Evolutionary conservation across 2,113 vertebrate species (phyloP).

Genomic region (Nannobrachium achirus): DNA sequence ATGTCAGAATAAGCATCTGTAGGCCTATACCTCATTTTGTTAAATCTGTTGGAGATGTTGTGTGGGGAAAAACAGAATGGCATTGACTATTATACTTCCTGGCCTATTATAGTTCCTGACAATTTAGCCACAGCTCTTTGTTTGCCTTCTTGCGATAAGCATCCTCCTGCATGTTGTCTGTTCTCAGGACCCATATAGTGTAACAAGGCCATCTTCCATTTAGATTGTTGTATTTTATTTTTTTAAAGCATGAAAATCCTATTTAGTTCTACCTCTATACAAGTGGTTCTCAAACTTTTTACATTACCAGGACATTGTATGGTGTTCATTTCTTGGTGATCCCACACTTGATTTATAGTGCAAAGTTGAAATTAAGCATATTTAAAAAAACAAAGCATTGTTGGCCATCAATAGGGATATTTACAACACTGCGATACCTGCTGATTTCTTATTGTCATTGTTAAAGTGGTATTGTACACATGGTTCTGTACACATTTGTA

Average conservation of each 20-base stretch:
- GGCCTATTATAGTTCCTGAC: constrained; percentile 59
- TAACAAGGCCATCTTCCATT: constrained; percentile 25
- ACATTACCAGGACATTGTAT: no score
- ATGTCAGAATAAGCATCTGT: constrained; percentile 32
- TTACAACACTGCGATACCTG: no score
- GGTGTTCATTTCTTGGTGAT: no score
- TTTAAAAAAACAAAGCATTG: no score
- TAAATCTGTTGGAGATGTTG: constrained; percentile 46
- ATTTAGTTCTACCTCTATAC: neutral
- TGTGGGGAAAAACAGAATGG: constrained; percentile 38
- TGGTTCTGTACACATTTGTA: no score
- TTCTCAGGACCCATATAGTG: constrained; percentile 21
- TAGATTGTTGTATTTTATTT: neutral
- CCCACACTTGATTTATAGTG: no score
- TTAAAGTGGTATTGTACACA: no score
- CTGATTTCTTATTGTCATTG: no score
- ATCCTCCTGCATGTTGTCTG: constrained; percentile 44
- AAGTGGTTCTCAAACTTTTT: constrained; percentile 10
- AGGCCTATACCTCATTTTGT: constrained; percentile 31
- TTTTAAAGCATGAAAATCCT: no score
- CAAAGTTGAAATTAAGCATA: no score
- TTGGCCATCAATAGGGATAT: neutral
- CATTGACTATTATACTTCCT: constrained; percentile 57
- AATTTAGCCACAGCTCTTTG: constrained; percentile 51
- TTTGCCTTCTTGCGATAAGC: constrained; percentile 53